Base-by-base conservation (phyloP, 1,140 invertebrate species). In the Drosophila busckii region DNA sequence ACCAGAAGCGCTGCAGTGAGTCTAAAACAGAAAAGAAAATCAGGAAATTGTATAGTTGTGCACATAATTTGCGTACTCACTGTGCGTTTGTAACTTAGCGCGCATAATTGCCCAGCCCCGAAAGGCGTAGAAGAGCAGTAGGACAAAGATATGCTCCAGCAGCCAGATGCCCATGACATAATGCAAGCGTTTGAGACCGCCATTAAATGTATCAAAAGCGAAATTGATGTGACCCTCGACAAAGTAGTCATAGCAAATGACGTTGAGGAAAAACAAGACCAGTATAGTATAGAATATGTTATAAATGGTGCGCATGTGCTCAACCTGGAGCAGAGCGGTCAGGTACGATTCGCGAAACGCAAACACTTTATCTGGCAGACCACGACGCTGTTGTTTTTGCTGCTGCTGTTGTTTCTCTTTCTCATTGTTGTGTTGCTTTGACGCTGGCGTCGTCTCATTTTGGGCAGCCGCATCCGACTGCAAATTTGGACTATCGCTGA, bases 211-310 rank as follows among this genome's bases (percentile, higher is more conserved):
- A 32, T 58, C 85, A 29, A 89, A 45, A 0, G 89, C 90, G 4
- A 90, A 56, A 35, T 90, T 89, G 55, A 90, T 88, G 61, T 88
- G 70, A 78, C 93, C 94, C 49, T 90, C 90, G 59, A 94, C 90
- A 13, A 94, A 87, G 50, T 94, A 89, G 82, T 96, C 95, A 62
- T 91, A 91, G 5, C 92, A 88, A 7, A 93, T 87, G 1, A 92
- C 94, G 66, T 95, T 92, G 17, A 94, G 84, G 32, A 94, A 89
- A 45, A 96, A 89, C 31, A 95, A 89, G 29, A 96, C 89, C 13
- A 96, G 89, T 60, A 93, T 93, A 28, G 93, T 92, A n/a, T 93
- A 89, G 87, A 95, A 96, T 38, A 96, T 92, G 87, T 97, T 92
- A 84, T 95, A 94, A 45, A 97, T 93, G 0, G 94, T 94, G 70